A percentile compares a stretch with the other conserved stretches of the same genome.
These are phyloP conservation scores for Sitophilus oryzae DNA, from an alignment of 1,140 invertebrate species.

Conservation along the genomic window DNA sequence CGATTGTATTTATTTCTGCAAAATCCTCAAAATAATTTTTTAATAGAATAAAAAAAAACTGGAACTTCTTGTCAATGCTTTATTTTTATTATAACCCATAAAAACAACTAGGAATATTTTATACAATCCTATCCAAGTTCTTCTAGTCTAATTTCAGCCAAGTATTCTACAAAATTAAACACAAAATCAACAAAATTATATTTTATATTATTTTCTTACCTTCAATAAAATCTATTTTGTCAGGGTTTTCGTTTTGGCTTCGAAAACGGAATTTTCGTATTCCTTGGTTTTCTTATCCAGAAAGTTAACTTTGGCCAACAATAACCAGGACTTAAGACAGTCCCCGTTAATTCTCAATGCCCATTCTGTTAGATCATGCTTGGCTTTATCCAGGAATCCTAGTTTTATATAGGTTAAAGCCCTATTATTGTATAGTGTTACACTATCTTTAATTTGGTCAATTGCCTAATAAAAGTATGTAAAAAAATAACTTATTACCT, in stretches of 20 bases:
- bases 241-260: slow-evolving; percentile 53
- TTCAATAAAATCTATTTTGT: slow-evolving; percentile 35
- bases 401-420: slow-evolving; percentile 63
- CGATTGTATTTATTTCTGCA: too few relatives aligned
- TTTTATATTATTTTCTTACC: too few relatives aligned
- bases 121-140: too few relatives aligned
- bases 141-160: too few relatives aligned
- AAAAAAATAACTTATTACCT: too few relatives aligned
- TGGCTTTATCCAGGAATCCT: slow-evolving; percentile 56
- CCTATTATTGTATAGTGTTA: slow-evolving; percentile 68
- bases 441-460: slow-evolving; percentile 66
- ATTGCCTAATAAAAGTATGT: slow-evolving; percentile 56
- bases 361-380: slow-evolving; percentile 55
- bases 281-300: slow-evolving; percentile 49
- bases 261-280: slow-evolving; percentile 47
- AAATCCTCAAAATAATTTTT: too few relatives aligned
- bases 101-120: too few relatives aligned
- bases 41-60: too few relatives aligned
- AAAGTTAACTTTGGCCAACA: slow-evolving; percentile 57
- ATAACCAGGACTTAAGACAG: slow-evolving; percentile 60
- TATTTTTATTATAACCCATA: too few relatives aligned
- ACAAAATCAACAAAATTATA: too few relatives aligned
- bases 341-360: slow-evolving; percentile 57
- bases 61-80: too few relatives aligned
- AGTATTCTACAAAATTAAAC: too few relatives aligned